Percentiles rank a stretch among this genome's conserved stretches.
phyloP scores from a whole-genome alignment of 2,888 invertebrate genomes.

The Malthinus seriepunctatus region DNA sequence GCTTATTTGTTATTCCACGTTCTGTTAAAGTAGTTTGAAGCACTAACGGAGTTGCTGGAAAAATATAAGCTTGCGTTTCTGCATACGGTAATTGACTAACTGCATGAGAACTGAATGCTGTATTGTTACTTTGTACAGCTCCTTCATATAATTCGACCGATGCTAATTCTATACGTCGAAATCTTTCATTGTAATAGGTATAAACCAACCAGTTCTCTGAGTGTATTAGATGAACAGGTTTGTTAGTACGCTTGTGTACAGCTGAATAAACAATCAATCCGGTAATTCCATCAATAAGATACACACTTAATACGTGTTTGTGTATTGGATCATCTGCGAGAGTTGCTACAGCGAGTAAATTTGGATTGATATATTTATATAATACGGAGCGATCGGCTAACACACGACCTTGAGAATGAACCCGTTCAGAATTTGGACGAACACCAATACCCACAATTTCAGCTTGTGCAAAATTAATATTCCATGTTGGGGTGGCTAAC shows the following conservation, averaged over 20 bases:
- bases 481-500: slow-evolving; percentile 69
- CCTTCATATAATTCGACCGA: slow-evolving; percentile 97
- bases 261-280: slow-evolving; percentile 86
- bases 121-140: slow-evolving; percentile 78
- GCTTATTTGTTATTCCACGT: slow-evolving; percentile 71
- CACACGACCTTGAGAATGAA: slow-evolving; percentile 95
- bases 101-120: slow-evolving; percentile 85
- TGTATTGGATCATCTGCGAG: slow-evolving; percentile 74
- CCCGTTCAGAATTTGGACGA: slow-evolving; percentile 71
- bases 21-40: slow-evolving; percentile 90
- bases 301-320: slow-evolving; percentile 82
- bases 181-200: slow-evolving; percentile 91
- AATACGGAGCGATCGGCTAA: slow-evolving; percentile 94
- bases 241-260: slow-evolving; percentile 81
- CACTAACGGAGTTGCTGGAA: slow-evolving; percentile 76
- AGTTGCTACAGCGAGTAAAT: slow-evolving; percentile 85
- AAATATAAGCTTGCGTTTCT: slow-evolving; percentile 85
- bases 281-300: slow-evolving; percentile 88
- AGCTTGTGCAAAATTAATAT: slow-evolving; percentile 65
- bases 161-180: slow-evolving; percentile 88
- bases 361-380: slow-evolving; percentile 98
- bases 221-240: slow-evolving; percentile 87
- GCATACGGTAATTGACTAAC: slow-evolving; percentile 74
- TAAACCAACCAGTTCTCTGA: slow-evolving; percentile 98
- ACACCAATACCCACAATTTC: slow-evolving; percentile 65